Percentiles rank a stretch among this genome's conserved stretches.
phyloP scores from a whole-genome alignment of 30 jellyfish, hydroid and myxozoan species.

The Aurelia aurita complex sp. Pacific region DNA sequence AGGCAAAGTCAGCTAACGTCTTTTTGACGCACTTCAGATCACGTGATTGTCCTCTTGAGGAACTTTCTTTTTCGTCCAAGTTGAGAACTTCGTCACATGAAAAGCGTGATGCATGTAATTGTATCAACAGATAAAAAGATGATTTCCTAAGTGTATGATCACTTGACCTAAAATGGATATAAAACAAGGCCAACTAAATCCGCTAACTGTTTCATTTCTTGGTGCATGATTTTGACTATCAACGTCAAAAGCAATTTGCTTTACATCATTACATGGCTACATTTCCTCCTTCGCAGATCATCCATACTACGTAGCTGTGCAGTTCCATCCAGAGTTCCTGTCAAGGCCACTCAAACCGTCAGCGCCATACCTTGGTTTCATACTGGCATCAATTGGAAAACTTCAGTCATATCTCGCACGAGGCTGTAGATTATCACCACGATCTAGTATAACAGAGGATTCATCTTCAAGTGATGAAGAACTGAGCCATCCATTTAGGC shows the following conservation, averaged over 20 bases:
- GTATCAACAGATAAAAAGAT: no score
- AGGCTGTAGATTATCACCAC: constrained; percentile 93
- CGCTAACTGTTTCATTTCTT: no score
- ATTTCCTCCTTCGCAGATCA: constrained; percentile 62
- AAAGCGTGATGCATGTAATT: no score
- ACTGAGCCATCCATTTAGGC: not conserved
- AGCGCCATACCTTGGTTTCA: constrained; percentile 95
- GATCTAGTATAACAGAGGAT: constrained; percentile 75
- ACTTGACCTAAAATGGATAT: no score
- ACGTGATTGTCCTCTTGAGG: no score
- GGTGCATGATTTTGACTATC: no score
- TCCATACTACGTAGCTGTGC: constrained; percentile 97
- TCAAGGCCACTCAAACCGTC: constrained; percentile 98
- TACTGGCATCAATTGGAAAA: constrained; percentile 86
- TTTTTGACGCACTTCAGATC: no score
- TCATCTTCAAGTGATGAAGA: constrained; percentile 52
- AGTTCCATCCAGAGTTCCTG: constrained; percentile 96
- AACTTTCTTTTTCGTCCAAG: no score
- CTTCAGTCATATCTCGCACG: constrained; percentile 66
- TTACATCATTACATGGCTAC: not conserved
- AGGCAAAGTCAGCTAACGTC: no score
- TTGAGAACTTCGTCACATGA: no score
- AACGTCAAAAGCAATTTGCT: not conserved
- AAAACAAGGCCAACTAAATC: no score
- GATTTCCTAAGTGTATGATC: no score